Evolutionary conservation across 2,113 vertebrate species (phyloP), one percentile per base, ranked within the genome.

Genomic region (Chaenocephalus aceratus): DNA sequence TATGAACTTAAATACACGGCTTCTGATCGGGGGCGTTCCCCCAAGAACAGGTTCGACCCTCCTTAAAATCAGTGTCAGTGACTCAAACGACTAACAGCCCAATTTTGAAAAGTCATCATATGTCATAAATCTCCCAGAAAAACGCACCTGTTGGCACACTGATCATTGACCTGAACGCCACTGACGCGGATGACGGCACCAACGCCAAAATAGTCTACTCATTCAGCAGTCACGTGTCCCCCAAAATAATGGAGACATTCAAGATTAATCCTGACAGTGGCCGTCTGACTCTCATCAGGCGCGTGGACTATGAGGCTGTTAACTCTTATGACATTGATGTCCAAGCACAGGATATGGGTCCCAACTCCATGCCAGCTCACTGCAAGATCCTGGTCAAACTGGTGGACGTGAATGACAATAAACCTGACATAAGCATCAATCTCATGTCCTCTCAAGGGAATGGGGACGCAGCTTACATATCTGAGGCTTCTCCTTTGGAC

Each of bases 81-180:
- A 99, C 85, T 99, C 98, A 18, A 99, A 99, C 10, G 98, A 99
- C 83, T n/a, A 99, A 99, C 94, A 99, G 97, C 63, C 98, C 98
- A 0, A 83, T 93, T 4, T 99, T 69, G 96, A 98, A 56, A 95
- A 96, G 52, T 95, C 95, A 9, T 97, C 96, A 0, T 99, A 99
- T 26, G 73, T 97, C 44, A 96, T 99, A 3, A 95, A 97, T 7
- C 95, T 99, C 6, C 83, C 93, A 0, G 98, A 99, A 87, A 87
- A 97, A 96, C 74, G 94, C 97, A 10, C 96, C 96, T 0, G 12
- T 96, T 52, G 98, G 98, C 80, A 95, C 96, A 12, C 84, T 99
- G 86, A 95, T 99, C 7, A 94, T 99, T 18, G 96, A 99, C 78
- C 90, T 99, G 51, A 99, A 99, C 52, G 98, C 98, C 23, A 99